Percentiles rank a stretch among this genome's conserved stretches.
Evolutionary conservation across 2,113 vertebrate species (phyloP).

Genomic region (Dermatemys mawii): DNA sequence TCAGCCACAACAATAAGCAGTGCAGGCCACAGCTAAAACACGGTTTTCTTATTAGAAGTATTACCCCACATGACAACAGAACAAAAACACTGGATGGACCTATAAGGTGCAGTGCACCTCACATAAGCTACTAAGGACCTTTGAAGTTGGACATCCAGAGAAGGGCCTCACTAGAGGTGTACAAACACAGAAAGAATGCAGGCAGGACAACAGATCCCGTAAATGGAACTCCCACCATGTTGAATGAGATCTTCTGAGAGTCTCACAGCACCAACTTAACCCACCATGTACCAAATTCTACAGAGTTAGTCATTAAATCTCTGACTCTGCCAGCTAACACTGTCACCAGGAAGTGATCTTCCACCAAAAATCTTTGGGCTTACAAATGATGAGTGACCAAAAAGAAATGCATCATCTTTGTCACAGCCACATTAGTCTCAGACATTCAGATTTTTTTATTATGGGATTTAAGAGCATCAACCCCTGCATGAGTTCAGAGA

Average conservation of each 20-base stretch:
- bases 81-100: background rate
- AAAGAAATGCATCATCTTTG: background rate
- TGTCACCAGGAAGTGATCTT: background rate
- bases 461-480: background rate
- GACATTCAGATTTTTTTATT: no score
- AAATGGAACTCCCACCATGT: background rate
- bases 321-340: background rate
- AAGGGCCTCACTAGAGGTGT: background rate
- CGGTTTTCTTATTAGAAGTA: constrained; percentile 24
- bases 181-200: background rate
- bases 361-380: background rate
- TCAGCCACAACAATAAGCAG: background rate
- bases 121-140: background rate
- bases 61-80: constrained; percentile 28
- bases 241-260: background rate
- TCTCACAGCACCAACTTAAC: background rate
- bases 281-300: background rate
- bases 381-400: background rate
- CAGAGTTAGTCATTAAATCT: background rate
- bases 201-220: background rate
- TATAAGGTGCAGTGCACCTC: background rate
- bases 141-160: background rate
- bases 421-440: background rate
- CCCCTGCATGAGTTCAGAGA: background rate
- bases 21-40: constrained; percentile 21